phyloP scores from a whole-genome alignment of 2,888 invertebrate species.

The Tanytarsus gracilentus region DNA sequence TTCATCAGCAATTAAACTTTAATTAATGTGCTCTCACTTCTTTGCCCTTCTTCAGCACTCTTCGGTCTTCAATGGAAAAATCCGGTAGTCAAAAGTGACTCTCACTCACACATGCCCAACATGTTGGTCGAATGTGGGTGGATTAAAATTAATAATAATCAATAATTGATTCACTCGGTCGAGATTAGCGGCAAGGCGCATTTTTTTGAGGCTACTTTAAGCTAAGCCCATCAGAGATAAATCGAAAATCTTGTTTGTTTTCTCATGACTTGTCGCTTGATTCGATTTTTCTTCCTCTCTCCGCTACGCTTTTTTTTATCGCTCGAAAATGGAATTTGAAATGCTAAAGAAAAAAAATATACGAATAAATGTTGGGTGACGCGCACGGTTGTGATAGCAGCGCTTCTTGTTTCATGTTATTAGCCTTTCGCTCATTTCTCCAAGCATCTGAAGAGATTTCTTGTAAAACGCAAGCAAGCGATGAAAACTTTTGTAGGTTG shows the following conservation, averaged over 20 bases:
- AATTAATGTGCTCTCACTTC: conserved; percentile 3
- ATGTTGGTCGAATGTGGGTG: conserved; percentile 25
- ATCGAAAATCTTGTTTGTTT: conserved; percentile 19
- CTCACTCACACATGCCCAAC: too few species aligned
- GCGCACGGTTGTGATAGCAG: conserved; percentile 11
- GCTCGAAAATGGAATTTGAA: too few species aligned
- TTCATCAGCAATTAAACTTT: conserved; percentile 20
- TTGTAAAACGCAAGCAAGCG: not conserved
- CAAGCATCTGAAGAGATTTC: not conserved
- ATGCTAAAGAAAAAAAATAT: not conserved
- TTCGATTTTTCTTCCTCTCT: too few species aligned
- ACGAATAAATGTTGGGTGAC: conserved; percentile 12
- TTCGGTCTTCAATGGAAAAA: too few species aligned
- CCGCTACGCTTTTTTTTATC: not conserved
- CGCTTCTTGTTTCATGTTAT: conserved; percentile 15
- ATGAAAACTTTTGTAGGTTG: too few species aligned
- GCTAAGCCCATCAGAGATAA: not conserved
- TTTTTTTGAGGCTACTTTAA: too few species aligned
- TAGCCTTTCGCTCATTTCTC: too few species aligned
- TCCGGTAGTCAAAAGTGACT: too few species aligned
- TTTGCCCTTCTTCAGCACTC: not conserved
- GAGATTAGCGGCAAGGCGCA: not conserved
- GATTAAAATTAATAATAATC: conserved; percentile 28
- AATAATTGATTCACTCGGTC: conserved; percentile 26
- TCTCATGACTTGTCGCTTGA: conserved; percentile 13